phyloP scores from a whole-genome alignment of 2,113 vertebrate species.

The Turdus rufiventris region DNA sequence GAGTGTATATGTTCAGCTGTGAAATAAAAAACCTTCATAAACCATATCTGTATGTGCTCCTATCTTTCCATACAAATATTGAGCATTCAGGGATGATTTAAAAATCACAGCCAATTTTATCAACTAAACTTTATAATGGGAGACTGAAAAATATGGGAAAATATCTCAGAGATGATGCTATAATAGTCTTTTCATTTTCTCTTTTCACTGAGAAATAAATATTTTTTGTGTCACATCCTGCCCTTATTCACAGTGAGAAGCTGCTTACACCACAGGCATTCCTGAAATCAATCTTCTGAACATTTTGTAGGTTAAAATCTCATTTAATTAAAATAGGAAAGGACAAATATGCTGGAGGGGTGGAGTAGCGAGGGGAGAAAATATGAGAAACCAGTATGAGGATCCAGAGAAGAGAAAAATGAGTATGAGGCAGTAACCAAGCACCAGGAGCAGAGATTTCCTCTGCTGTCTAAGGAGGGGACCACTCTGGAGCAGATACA shows the following conservation, averaged over 20 bases:
- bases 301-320: not conserved
- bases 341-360: not conserved
- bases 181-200: not conserved
- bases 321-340: not conserved
- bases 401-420: not conserved
- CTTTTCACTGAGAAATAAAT: not conserved
- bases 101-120: not conserved
- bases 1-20: not conserved
- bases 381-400: not conserved
- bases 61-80: not conserved
- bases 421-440: accelerated
- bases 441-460: not conserved
- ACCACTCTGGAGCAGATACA: not conserved
- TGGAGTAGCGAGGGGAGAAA: not conserved
- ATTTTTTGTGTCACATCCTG: not conserved
- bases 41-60: not conserved
- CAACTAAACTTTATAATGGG: not conserved
- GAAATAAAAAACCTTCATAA: not conserved
- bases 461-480: not conserved
- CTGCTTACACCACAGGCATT: not conserved
- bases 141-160: not conserved
- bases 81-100: not conserved
- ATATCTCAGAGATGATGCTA: not conserved
- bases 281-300: not conserved
- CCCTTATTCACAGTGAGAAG: not conserved